These are phyloP conservation scores for Coptodon bakossiorum DNA, from an alignment of 2,113 vertebrate genomes.

Conservation along the genomic window DNA sequence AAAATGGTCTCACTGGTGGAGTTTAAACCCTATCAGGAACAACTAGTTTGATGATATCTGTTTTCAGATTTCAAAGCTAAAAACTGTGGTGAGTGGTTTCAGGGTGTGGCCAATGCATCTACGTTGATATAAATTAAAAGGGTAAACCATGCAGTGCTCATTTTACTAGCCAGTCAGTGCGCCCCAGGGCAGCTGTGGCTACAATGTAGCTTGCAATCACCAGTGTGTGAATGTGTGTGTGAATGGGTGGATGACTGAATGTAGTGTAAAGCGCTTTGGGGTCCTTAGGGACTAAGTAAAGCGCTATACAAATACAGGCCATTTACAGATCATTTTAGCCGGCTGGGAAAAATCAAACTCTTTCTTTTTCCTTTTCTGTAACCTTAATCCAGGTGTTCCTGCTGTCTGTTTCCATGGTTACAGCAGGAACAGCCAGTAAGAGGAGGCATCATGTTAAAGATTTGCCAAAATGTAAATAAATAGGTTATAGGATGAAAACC, in stretches of 20 bases:
- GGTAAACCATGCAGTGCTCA: background rate
- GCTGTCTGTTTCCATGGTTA: conserved; percentile 23
- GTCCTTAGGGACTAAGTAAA: background rate
- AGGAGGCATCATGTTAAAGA: background rate
- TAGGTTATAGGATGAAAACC: background rate
- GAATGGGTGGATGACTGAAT: background rate
- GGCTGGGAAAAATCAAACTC: background rate
- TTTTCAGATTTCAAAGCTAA: background rate
- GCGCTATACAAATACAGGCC: background rate
- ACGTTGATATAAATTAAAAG: background rate
- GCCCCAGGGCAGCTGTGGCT: background rate
- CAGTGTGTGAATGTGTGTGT: background rate
- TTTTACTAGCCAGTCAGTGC: background rate
- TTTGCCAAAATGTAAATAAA: background rate
- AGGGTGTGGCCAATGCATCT: background rate
- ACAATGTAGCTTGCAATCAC: background rate
- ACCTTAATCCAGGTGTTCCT: background rate
- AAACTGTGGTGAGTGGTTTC: background rate
- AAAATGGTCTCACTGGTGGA: background rate
- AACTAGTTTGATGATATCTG: background rate
- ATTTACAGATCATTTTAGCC: background rate
- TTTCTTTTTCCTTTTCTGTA: background rate
- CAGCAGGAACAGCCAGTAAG: background rate
- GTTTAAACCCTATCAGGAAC: background rate
- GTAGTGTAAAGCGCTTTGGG: background rate